Evolutionary conservation across 2,797 vertebrate species (phyloP).

Genomic region (Emydoidea blandingii): DNA sequence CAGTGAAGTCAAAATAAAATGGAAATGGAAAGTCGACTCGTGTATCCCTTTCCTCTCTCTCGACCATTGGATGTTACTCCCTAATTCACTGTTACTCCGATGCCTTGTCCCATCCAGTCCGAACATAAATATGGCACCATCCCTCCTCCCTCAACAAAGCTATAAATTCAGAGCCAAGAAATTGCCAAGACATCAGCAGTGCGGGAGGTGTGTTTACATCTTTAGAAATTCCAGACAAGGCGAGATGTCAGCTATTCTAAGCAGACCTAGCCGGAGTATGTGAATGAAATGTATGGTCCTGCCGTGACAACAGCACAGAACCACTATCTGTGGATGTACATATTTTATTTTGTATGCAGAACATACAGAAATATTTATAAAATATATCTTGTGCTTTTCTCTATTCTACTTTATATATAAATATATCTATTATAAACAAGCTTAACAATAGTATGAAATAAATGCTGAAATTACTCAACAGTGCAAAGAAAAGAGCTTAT

Average conservation of each 20-base stretch:
- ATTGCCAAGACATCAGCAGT: rapidly evolving
- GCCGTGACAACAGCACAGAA: conserved; percentile 82
- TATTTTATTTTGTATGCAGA: conserved; percentile 94
- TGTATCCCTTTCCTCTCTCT: not conserved
- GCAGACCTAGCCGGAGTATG: conserved; percentile 77
- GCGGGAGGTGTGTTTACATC: conserved; percentile 10
- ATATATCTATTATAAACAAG: conserved; percentile 79
- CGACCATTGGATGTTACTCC: not conserved
- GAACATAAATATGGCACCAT: not conserved
- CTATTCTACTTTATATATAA: conserved; percentile 75
- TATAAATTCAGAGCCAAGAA: not conserved
- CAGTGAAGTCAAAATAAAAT: not conserved
- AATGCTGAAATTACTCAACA: conserved; percentile 69
- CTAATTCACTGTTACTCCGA: not conserved
- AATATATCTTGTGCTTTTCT: conserved; percentile 82
- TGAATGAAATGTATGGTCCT: conserved; percentile 76
- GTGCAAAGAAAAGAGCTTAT: conserved; percentile 30
- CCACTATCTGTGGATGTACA: conserved; percentile 96
- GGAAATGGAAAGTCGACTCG: not conserved
- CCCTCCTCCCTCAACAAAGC: not conserved
- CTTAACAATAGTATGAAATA: conserved; percentile 80
- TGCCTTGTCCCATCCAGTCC: not conserved
- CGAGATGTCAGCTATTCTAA: conserved; percentile 70
- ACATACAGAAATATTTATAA: conserved; percentile 98
- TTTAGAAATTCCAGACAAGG: not conserved